Evolutionary conservation across 1,140 invertebrate genomes (phyloP).

Genomic region (Drosophila repletoides): DNA sequence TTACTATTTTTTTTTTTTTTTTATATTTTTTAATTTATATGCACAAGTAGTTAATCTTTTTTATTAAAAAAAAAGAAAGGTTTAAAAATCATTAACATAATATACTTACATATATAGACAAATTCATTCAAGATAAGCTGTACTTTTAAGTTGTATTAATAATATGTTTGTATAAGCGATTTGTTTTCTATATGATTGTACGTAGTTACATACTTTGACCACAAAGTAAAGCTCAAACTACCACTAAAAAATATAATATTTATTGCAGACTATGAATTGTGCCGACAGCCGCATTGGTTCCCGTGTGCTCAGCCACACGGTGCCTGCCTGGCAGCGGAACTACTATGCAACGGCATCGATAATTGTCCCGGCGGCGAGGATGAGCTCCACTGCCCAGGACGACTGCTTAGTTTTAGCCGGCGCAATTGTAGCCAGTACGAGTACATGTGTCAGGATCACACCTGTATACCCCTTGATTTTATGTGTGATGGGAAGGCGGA

Average conservation of each 20-base stretch:
- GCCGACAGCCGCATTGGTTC: constrained; percentile 76
- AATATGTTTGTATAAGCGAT: no score
- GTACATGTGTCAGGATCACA: constrained; percentile 85
- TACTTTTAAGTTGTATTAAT: no score
- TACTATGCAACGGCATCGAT: constrained; percentile 83
- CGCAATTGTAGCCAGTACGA: constrained; percentile 82
- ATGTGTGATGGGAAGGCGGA: constrained; percentile 90
- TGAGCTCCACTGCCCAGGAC: constrained; percentile 68
- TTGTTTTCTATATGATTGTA: no score
- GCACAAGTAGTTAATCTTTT: not conserved
- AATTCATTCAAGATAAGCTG: no score
- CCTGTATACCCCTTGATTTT: constrained; percentile 86
- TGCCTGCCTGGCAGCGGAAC: constrained; percentile 80
- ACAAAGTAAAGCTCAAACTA: not conserved
- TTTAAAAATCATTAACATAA: no score
- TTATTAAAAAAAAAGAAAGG: no score
- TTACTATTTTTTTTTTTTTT: not conserved
- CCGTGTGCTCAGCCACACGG: constrained; percentile 68
- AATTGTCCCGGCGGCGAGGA: constrained; percentile 84
- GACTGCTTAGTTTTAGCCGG: not conserved
- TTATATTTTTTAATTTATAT: not conserved
- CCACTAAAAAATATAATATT: not conserved
- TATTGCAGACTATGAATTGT: constrained; percentile 62
- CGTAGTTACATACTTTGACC: not conserved
- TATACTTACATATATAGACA: no score